Conservation (phyloP, 2,797 vertebrate species). For the Danio jaintianensis region DNA sequence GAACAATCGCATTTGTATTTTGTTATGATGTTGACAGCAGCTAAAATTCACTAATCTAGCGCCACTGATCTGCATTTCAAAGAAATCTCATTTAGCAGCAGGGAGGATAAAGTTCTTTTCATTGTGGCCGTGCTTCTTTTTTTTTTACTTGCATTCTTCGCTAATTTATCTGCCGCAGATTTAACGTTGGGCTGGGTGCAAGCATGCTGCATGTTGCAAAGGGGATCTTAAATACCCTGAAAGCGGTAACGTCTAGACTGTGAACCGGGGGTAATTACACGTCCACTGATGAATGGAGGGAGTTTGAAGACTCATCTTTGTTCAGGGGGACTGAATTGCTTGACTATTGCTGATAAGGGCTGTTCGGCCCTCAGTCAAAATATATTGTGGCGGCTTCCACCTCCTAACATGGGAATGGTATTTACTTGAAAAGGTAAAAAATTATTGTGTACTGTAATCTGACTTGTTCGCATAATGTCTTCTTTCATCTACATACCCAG, state of each 20-base stretch:
- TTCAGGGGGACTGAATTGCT: constrained; percentile 88
- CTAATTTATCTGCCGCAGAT: constrained; percentile 99
- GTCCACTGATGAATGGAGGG: constrained; percentile 94
- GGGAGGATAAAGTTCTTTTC: constrained; percentile 99
- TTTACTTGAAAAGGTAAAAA: constrained; percentile 86
- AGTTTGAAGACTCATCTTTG: constrained; percentile 95
- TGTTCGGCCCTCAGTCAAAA: constrained; percentile 76
- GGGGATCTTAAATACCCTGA: constrained; percentile 98
- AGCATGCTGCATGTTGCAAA: constrained; percentile 88
- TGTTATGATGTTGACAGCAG: constrained; percentile 99
- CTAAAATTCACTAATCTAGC: constrained; percentile 99
- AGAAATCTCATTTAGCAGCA: constrained; percentile 99
- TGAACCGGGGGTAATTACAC: constrained; percentile 99
- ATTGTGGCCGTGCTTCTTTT: constrained; percentile 84
- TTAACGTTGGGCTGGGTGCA: constrained; percentile 89
- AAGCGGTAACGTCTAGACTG: constrained; percentile 98
- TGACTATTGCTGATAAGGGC: constrained; percentile 87
- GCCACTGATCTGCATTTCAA: constrained; percentile 99
- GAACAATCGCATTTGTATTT: constrained; percentile 99
- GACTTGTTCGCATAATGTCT: constrained; percentile 87
- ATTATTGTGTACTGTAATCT: constrained; percentile 89
- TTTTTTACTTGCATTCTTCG: constrained; percentile 91
- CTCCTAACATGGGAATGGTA: constrained; percentile 80
- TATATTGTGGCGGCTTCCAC: constrained; percentile 78
- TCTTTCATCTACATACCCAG: constrained; percentile 77